These are phyloP conservation scores for Drosophila ficusphila DNA, from an alignment of 1,140 invertebrate species.

Conservation along the genomic window DNA sequence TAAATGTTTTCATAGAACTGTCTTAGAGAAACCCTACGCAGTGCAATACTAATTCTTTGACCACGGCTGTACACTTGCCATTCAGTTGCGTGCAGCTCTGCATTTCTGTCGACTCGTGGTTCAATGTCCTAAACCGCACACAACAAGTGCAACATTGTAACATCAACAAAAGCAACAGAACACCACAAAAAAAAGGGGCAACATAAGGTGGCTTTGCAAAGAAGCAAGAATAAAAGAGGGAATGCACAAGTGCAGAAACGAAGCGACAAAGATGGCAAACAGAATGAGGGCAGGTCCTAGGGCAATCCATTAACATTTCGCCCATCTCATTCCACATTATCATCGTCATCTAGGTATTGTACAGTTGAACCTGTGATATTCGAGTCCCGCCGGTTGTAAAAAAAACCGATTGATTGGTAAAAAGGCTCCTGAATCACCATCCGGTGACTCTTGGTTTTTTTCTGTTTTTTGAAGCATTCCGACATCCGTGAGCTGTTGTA, in stretches of 20 bases:
- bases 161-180: conserved; percentile 37
- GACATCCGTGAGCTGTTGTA: conserved; percentile 30
- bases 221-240: conserved; percentile 14
- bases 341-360: conserved; percentile 11
- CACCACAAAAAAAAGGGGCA: conserved; percentile 24
- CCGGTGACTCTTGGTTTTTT: conserved; percentile 6
- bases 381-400: conserved; percentile 1
- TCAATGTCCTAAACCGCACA: conserved; percentile 73
- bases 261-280: conserved; percentile 44
- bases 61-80: conserved; percentile 10
- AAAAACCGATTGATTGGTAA: conserved; percentile 3
- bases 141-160: conserved; percentile 70
- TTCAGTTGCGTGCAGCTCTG: conserved; percentile 30
- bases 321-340: neutral
- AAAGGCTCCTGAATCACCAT: conserved; percentile 4
- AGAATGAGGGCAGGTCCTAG: conserved; percentile 54
- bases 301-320: conserved; percentile 55
- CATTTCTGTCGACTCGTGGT: conserved; percentile 47
- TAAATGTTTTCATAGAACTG: no score
- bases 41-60: conserved; percentile 3
- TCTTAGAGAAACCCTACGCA: neutral
- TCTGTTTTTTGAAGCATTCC: neutral
- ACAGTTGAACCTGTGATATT: conserved; percentile 44
- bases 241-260: conserved; percentile 42
- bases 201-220: conserved; percentile 20